A percentile compares a stretch with the other conserved stretches of the same genome.
phyloP scores from a whole-genome alignment of 2,113 vertebrate species.

The Pomatorhinus ruficollis region DNA sequence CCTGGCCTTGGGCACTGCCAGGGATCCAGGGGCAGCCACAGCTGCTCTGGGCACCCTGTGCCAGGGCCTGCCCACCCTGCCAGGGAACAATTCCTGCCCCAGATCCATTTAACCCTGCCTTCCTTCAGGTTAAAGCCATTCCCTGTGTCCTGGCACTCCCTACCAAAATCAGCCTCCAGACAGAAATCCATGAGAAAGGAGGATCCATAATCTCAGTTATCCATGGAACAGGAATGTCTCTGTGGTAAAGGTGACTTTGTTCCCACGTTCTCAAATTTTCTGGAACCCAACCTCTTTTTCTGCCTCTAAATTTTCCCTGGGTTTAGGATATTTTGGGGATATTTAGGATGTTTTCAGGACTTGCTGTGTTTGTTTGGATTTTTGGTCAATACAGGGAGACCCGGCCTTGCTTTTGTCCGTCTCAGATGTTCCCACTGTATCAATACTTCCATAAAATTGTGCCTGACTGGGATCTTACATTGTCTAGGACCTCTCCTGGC shows the following conservation, averaged over 20 bases:
- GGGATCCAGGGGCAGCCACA: too few relatives aligned
- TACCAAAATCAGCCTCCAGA: not conserved
- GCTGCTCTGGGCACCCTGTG: too few relatives aligned
- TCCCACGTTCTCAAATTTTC: not conserved
- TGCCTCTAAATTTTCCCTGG: not conserved
- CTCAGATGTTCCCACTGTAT: not conserved
- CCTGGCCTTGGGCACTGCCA: too few relatives aligned
- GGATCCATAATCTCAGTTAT: not conserved
- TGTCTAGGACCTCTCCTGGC: not conserved
- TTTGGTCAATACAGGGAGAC: not conserved
- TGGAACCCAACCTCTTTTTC: not conserved
- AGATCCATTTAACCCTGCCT: not conserved
- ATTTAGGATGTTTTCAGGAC: not conserved
- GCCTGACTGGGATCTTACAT: not conserved
- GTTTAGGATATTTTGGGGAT: not conserved
- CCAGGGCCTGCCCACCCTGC: too few relatives aligned
- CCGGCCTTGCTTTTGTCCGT: not conserved
- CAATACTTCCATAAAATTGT: not conserved
- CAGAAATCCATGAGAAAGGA: not conserved
- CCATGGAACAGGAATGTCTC: not conserved
- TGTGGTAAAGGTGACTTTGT: not conserved
- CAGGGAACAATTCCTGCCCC: too few relatives aligned
- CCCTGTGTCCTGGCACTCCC: rapidly evolving
- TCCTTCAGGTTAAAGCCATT: not conserved
- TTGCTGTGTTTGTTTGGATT: not conserved